Conservation (phyloP, 1,140 invertebrate genomes). For the Dreissena rostriformis region DNA sequence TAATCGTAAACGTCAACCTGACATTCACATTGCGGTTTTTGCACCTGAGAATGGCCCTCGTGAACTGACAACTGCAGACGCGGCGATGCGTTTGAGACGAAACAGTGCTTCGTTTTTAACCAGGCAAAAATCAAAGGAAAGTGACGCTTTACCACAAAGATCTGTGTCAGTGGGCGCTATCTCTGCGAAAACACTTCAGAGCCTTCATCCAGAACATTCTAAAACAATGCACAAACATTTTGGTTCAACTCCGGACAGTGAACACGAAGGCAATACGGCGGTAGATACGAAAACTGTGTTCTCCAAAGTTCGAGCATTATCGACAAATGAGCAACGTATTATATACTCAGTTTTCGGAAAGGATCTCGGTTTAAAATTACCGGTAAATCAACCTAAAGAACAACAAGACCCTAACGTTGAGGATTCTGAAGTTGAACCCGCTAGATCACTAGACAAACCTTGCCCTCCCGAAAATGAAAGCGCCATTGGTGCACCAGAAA, state of each 20-base stretch:
- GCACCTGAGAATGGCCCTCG: neutral
- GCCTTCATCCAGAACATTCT: neutral
- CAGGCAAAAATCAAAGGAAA: neutral
- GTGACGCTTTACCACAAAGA: constrained; percentile 12
- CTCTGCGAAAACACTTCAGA: constrained; percentile 4
- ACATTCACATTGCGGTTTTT: neutral
- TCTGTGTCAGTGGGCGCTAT: constrained; percentile 34
- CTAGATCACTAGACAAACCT: too few species aligned
- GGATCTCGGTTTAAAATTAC: constrained; percentile 21
- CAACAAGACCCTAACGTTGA: too few species aligned
- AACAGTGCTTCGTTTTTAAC: constrained; percentile 36
- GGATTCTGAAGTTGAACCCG: too few species aligned
- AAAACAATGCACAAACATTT: neutral
- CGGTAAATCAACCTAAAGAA: too few species aligned
- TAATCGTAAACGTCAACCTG: neutral
- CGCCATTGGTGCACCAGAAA: neutral
- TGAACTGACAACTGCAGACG: too few species aligned
- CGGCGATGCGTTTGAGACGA: neutral
- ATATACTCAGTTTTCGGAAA: constrained; percentile 51
- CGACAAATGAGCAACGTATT: constrained; percentile 48
- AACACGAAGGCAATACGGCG: too few species aligned
- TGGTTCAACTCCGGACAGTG: neutral
- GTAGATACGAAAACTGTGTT: neutral
- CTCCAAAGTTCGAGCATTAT: constrained; percentile 17
- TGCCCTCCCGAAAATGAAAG: neutral